phyloP scores from a whole-genome alignment of 2,888 invertebrate species.

The Ophion ellenae region DNA sequence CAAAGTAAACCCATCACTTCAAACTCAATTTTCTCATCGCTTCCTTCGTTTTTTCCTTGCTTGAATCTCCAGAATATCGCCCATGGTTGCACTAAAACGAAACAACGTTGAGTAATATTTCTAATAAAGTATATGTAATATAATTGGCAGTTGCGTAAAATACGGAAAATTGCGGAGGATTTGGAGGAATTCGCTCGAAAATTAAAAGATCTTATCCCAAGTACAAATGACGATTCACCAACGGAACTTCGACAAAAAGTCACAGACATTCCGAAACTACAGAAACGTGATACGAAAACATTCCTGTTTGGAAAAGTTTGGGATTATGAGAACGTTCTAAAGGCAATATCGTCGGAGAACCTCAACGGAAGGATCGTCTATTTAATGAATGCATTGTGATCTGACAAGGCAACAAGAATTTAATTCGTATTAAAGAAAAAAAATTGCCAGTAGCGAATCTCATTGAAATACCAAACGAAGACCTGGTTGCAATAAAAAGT shows the following conservation, averaged over 20 bases:
- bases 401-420: slow-evolving; percentile 8
- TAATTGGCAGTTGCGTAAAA: slow-evolving; percentile 20
- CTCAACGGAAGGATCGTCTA: slow-evolving; percentile 9
- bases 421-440: slow-evolving; percentile 14
- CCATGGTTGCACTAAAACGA: slow-evolving; percentile 13
- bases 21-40: slow-evolving; percentile 19
- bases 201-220: slow-evolving; percentile 9
- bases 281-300: slow-evolving; percentile 20
- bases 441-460: slow-evolving; percentile 19
- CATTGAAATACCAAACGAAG: slow-evolving; percentile 3
- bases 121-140: slow-evolving; percentile 15
- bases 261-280: slow-evolving; percentile 22
- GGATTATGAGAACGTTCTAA: slow-evolving; percentile 20
- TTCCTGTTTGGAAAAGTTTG: slow-evolving; percentile 22
- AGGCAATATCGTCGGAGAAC: slow-evolving; percentile 16
- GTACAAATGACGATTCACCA: slow-evolving; percentile 7
- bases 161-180: slow-evolving; percentile 17
- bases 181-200: slow-evolving; percentile 11
- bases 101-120: slow-evolving; percentile 10
- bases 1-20: slow-evolving; percentile 19
- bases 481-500: slow-evolving; percentile 25
- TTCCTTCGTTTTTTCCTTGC: slow-evolving; percentile 21
- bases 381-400: slow-evolving; percentile 21
- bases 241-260: slow-evolving; percentile 22
- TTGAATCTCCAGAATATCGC: slow-evolving; percentile 24